Conservation (phyloP, 2,113 vertebrate species). For the Pelobates fuscus region DNA sequence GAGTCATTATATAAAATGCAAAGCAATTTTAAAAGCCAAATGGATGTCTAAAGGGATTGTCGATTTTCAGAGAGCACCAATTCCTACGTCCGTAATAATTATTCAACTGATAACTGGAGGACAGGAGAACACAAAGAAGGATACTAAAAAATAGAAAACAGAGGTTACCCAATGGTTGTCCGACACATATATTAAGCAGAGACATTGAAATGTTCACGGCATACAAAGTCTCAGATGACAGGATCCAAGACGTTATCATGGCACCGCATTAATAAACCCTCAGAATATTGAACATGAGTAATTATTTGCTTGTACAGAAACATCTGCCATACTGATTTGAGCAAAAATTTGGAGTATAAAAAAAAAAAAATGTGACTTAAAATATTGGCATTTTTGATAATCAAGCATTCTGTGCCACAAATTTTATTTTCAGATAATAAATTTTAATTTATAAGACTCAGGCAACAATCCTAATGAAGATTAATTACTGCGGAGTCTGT, state of each 20-base stretch:
- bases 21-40: too few species aligned
- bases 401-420: slow-evolving; percentile 62
- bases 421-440: slow-evolving; percentile 58
- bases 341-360: background rate
- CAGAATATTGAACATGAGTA: slow-evolving; percentile 49
- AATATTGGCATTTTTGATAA: slow-evolving; percentile 59
- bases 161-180: too few species aligned
- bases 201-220: background rate
- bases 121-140: too few species aligned
- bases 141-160: too few species aligned
- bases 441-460: slow-evolving; percentile 67
- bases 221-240: background rate
- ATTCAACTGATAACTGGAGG: too few species aligned
- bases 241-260: background rate
- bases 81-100: too few species aligned
- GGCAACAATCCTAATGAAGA: slow-evolving; percentile 68
- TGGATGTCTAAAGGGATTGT: too few species aligned
- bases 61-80: too few species aligned
- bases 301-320: slow-evolving; percentile 55
- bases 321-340: slow-evolving; percentile 50
- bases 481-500: slow-evolving; percentile 69
- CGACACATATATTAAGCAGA: too few species aligned
- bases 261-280: too few species aligned
- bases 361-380: slow-evolving; percentile 22
- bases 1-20: too few species aligned